phyloP scores from a whole-genome alignment of 2,888 invertebrate species.

The Volucella inanis region DNA sequence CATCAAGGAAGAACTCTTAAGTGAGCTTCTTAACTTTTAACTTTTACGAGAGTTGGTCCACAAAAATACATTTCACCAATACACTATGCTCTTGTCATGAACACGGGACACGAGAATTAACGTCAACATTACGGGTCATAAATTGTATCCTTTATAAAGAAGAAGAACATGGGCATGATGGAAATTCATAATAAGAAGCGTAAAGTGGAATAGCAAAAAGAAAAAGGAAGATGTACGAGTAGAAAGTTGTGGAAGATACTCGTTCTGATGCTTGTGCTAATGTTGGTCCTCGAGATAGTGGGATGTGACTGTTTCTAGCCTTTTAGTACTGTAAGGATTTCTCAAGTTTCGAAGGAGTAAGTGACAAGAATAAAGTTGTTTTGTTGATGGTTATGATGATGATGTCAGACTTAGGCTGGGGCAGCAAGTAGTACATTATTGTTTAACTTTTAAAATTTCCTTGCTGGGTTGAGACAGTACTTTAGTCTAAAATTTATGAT shows the following conservation, averaged over 20 bases:
- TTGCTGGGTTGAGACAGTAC: constrained; percentile 25
- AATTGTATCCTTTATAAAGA: constrained; percentile 63
- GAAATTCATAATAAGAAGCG: constrained; percentile 68
- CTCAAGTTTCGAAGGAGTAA: constrained; percentile 26
- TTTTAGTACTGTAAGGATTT: constrained; percentile 35
- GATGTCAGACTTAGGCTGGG: constrained; percentile 61
- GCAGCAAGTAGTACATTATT: constrained; percentile 54
- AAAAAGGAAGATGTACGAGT: constrained; percentile 32
- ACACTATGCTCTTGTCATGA: background rate
- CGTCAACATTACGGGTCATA: constrained; percentile 68
- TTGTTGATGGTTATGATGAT: constrained; percentile 53
- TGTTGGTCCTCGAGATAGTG: too few species aligned
- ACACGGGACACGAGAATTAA: constrained; percentile 46
- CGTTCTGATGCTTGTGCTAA: background rate
- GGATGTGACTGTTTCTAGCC: constrained; percentile 20
- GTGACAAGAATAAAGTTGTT: constrained; percentile 47
- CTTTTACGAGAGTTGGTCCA: constrained; percentile 54
- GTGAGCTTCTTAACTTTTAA: constrained; percentile 62
- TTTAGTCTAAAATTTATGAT: constrained; percentile 62
- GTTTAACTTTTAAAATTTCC: constrained; percentile 59
- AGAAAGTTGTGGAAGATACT: constrained; percentile 23
- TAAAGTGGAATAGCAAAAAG: constrained; percentile 35
- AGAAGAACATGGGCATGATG: constrained; percentile 60
- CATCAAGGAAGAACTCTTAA: constrained; percentile 18
- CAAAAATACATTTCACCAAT: constrained; percentile 38